These are phyloP conservation scores for Dolomedes plantarius DNA, from an alignment of 2,888 invertebrate genomes.

Conservation along the genomic window DNA sequence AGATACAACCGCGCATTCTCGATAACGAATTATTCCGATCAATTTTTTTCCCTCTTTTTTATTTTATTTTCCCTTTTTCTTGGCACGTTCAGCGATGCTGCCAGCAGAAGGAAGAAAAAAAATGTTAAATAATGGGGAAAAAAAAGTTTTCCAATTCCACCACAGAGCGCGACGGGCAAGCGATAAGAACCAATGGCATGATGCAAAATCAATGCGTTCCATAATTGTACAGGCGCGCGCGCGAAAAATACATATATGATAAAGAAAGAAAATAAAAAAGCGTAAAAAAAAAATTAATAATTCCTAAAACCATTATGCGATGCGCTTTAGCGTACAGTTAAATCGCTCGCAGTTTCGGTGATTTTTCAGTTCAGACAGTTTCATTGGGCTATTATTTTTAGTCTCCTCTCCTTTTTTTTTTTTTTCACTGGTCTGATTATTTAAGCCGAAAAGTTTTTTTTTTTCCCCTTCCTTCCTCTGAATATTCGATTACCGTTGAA, in stretches of 20 bases:
- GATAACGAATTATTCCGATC: slow-evolving; percentile 16
- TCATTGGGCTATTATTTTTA: slow-evolving; percentile 47
- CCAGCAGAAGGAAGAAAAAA: slow-evolving; percentile 3
- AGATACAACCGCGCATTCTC: slow-evolving; percentile 7
- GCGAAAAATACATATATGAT: slow-evolving; percentile 54
- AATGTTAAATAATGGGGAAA: slow-evolving; percentile 12
- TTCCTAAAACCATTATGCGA: slow-evolving; percentile 68
- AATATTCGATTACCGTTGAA: slow-evolving; percentile 15
- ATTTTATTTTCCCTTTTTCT: too few species aligned
- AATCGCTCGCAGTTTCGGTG: slow-evolving; percentile 47
- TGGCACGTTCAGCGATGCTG: background rate
- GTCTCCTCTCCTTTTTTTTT: background rate
- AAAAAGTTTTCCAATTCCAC: slow-evolving; percentile 34
- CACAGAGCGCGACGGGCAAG: slow-evolving; percentile 31
- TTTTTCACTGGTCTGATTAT: background rate
- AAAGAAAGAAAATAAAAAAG: slow-evolving; percentile 36
- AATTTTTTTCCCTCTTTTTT: background rate
- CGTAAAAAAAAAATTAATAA: slow-evolving; percentile 68
- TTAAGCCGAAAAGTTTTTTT: background rate
- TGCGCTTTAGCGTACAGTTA: slow-evolving; percentile 37
- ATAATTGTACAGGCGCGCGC: slow-evolving; percentile 54
- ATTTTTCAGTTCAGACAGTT: slow-evolving; percentile 65
- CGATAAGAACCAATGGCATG: slow-evolving; percentile 51
- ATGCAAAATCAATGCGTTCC: slow-evolving; percentile 64
- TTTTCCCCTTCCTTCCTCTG: background rate